Conservation (phyloP, 2,113 vertebrate genomes). For the Bos indicus region DNA sequence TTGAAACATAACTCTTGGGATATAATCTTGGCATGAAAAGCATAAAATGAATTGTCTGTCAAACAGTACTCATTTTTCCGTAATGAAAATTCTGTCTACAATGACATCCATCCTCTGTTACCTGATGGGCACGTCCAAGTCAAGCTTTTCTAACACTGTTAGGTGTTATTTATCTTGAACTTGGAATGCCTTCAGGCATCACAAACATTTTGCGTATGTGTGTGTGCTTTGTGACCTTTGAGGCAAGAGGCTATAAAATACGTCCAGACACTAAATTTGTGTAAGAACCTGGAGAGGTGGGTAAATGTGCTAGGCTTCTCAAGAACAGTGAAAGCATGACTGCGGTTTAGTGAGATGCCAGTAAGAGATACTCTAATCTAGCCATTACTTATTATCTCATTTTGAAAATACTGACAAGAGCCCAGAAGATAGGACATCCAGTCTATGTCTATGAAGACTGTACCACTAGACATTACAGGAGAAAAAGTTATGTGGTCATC, state of each 20-base stretch:
- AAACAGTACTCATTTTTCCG: not conserved
- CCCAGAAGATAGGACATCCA: not conserved
- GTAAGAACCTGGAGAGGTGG: not conserved
- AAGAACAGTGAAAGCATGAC: not conserved
- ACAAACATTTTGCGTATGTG: not conserved
- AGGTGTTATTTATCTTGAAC: slow-evolving; percentile 16
- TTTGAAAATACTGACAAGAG: not conserved
- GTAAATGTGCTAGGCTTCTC: not conserved
- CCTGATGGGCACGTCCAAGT: not conserved
- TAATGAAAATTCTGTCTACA: slow-evolving; percentile 34
- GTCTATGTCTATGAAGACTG: not conserved
- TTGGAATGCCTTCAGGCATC: not conserved
- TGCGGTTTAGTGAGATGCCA: not conserved
- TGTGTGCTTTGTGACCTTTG: not conserved
- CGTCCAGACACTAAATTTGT: not conserved
- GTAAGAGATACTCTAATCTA: not conserved
- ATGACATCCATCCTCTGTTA: slow-evolving; percentile 15
- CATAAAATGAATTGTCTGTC: slow-evolving; percentile 41
- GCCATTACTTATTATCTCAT: not conserved
- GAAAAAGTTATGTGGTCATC: not conserved
- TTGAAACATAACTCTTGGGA: slow-evolving; percentile 28
- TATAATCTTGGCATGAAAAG: slow-evolving; percentile 34
- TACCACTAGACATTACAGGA: not conserved
- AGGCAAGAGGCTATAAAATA: not conserved
- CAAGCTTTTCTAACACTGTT: not conserved